phyloP scores from a whole-genome alignment of 2,888 invertebrate species.

The Escarpia spicata region DNA sequence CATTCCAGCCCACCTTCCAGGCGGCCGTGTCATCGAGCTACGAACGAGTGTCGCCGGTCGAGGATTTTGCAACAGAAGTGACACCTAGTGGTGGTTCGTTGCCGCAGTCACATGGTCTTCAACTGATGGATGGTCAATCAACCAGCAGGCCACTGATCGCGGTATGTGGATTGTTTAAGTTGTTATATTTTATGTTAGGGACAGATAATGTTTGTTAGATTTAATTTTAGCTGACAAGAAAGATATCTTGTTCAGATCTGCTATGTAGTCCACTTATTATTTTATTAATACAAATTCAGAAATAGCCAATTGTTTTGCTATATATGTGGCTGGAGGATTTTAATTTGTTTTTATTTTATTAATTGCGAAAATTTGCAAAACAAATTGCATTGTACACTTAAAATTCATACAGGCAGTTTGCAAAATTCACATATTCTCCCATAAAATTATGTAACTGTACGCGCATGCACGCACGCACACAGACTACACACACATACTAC shows the following conservation, averaged over 20 bases:
- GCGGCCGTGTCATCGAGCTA: neutral
- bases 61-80: neutral
- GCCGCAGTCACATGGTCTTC: slow-evolving; percentile 13
- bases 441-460: too few species aligned
- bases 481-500: too few species aligned
- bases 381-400: too few species aligned
- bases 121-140: neutral
- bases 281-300: neutral
- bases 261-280: too few species aligned
- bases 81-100: neutral
- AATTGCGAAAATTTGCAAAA: too few species aligned
- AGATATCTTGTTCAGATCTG: too few species aligned
- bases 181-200: neutral
- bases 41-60: slow-evolving; percentile 18
- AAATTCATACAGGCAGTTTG: too few species aligned
- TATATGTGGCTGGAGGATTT: neutral
- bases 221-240: too few species aligned
- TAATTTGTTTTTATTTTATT: too few species aligned
- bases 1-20: slow-evolving; percentile 13
- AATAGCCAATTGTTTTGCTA: neutral
- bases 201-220: too few species aligned
- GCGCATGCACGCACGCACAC: too few species aligned
- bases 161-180: neutral
- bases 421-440: too few species aligned
- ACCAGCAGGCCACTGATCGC: neutral